phyloP scores from a whole-genome alignment of 2,797 vertebrate species.

The Pogoniulus pusillus region DNA sequence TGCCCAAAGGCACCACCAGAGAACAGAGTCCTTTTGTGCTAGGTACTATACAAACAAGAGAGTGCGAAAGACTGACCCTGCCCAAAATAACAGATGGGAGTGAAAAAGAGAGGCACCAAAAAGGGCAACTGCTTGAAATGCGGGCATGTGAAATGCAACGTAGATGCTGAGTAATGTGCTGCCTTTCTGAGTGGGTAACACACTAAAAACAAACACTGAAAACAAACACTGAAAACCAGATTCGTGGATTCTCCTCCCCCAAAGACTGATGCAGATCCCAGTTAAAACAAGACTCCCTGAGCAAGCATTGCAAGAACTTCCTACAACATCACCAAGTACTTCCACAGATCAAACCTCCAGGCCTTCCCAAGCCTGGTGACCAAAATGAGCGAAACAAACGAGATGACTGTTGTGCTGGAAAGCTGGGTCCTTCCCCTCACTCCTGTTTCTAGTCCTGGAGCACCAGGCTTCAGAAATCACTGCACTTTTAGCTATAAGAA shows the following conservation, averaged over 20 bases:
- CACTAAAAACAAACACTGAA: neutral
- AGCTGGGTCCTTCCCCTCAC: neutral
- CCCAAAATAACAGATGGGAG: slow-evolving; percentile 52
- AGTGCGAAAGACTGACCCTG: slow-evolving; percentile 55
- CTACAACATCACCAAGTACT: neutral
- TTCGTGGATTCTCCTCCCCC: neutral
- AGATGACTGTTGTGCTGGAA: slow-evolving; percentile 15
- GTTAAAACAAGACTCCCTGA: neutral
- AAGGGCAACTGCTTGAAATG: slow-evolving; percentile 27
- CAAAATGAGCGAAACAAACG: neutral
- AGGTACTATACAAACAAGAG: slow-evolving; percentile 47
- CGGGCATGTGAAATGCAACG: neutral
- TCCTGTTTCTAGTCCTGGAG: slow-evolving; percentile 12
- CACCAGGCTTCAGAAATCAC: slow-evolving; percentile 41
- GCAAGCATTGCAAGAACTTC: slow-evolving; percentile 4
- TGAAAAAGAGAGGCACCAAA: slow-evolving; percentile 17
- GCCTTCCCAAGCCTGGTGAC: neutral
- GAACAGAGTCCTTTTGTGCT: slow-evolving; percentile 68
- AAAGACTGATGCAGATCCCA: neutral
- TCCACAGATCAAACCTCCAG: neutral
- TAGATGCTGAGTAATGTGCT: neutral
- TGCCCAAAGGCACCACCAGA: slow-evolving; percentile 54
- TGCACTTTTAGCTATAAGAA: neutral
- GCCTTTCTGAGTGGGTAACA: neutral
- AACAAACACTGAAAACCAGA: neutral